These are phyloP conservation scores for Uropetala carovei DNA, from an alignment of 2,888 invertebrate species.

Conservation along the genomic window DNA sequence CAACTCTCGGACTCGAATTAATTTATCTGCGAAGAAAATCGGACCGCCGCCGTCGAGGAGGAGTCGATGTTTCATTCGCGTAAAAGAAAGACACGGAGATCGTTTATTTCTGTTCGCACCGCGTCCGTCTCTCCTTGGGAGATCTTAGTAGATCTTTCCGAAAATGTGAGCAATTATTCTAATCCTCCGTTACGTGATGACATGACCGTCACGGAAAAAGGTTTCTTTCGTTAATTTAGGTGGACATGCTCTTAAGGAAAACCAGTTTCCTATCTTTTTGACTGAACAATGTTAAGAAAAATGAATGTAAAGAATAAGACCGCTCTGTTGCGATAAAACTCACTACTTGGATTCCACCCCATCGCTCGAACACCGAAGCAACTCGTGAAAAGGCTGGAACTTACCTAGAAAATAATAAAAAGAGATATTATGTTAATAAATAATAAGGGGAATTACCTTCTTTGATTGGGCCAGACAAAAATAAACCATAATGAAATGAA, in stretches of 20 bases:
- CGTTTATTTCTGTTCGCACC: not conserved
- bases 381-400: not conserved
- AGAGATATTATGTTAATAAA: not conserved
- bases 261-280: no score
- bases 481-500: no score
- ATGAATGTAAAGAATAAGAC: no score
- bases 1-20: conserved; percentile 32
- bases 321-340: not conserved
- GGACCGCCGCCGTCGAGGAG: conserved; percentile 16
- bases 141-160: not conserved
- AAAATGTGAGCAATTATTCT: not conserved
- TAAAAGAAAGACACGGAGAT: not conserved
- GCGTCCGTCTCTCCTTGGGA: not conserved
- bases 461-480: no score
- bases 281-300: no score
- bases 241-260: no score
- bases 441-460: not conserved
- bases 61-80: not conserved
- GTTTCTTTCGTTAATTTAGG: no score
- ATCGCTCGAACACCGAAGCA: no score
- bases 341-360: not conserved
- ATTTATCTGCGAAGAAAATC: not conserved
- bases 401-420: not conserved
- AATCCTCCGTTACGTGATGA: not conserved
- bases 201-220: not conserved